Base-by-base conservation (phyloP, 2,888 invertebrate species). In the Sphaerophoria rueppellii region DNA sequence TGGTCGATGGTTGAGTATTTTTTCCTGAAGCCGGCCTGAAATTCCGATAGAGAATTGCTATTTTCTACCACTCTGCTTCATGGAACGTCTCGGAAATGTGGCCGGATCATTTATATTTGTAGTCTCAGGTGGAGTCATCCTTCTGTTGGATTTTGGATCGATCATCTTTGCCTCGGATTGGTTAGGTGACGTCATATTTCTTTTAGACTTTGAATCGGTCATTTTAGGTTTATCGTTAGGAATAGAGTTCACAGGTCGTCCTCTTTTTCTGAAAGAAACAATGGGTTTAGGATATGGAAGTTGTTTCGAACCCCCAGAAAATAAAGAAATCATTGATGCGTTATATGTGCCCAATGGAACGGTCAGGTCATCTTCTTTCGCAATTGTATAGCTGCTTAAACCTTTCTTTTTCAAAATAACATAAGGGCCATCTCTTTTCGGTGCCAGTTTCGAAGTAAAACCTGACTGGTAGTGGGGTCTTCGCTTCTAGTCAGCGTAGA, bases 351-450 rank as follows among this genome's bases (percentile, higher is more conserved):
- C 63, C 32, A 63, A 63, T 63, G 63, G 63, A 34, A 50, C 35
- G n/a, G 63, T 48, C 43, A 48, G 50, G 11, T 63, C 12, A 24
- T 32, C n/a, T 34, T 63, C 50, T 46, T 46, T 63, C 11, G 63
- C 63, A 72, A 52, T 55, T 55, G 55, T 55, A 35, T n/a, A 55
- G 55, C 72, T 72, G 6, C 40, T 54, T 34, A 61, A 73, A 12
- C 74, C 65, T 46, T 74, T 74, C 40, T 74, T 74, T 14, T 48
- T 57, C 24, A 74, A 12, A 5, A 57, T 74, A 32, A 74, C 16
- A 48, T 74, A 24, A 24, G 24, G 24, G 24, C 24, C 24, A 24
- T 24, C 24, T 24, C 24, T 24, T 24, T 24, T 24, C 14, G 63
- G 50, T 46, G 63, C 63, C 9, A 63, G 43, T 63, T 75, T 75